These are phyloP conservation scores for Drosophila asahinai DNA, from an alignment of 1,140 invertebrate species.

Conservation along the genomic window DNA sequence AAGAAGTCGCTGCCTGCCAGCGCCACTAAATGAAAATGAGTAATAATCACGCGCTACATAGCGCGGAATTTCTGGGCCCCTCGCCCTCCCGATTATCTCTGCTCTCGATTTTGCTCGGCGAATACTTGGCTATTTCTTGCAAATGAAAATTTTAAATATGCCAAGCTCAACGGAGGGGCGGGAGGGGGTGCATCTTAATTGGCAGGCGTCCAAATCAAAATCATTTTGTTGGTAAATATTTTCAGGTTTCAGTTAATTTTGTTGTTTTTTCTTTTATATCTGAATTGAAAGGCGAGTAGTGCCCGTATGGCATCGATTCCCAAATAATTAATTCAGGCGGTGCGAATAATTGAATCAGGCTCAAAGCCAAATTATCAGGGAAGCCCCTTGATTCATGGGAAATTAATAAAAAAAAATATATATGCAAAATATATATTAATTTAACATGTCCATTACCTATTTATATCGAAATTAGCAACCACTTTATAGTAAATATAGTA, in stretches of 20 bases:
- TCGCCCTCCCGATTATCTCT: background rate
- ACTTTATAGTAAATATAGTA: background rate
- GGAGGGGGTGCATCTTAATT: constrained; percentile 49
- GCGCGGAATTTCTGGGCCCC: constrained; percentile 8
- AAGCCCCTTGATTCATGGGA: background rate
- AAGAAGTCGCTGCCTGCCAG: constrained; percentile 39
- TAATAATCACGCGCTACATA: constrained; percentile 56
- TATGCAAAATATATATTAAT: background rate
- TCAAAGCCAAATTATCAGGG: too few species aligned
- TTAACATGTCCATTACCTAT: too few species aligned
- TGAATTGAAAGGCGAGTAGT: constrained; percentile 4
- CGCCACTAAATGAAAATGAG: constrained; percentile 59
- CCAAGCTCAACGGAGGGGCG: constrained; percentile 14
- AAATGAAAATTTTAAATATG: constrained; percentile 59
- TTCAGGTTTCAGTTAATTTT: constrained; percentile 35
- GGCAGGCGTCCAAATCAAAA: constrained; percentile 59
- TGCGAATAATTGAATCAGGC: background rate
- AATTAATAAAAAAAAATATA: background rate
- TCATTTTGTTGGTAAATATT: constrained; percentile 51
- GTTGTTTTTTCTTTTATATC: background rate
- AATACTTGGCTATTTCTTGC: constrained; percentile 32
- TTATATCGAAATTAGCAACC: background rate
- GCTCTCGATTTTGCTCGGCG: constrained; percentile 5
- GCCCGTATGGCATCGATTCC: background rate
- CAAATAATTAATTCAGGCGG: too few species aligned